Evolutionary conservation across 2,888 invertebrate species (phyloP).

Genomic region (Lithophane ornitopus): DNA sequence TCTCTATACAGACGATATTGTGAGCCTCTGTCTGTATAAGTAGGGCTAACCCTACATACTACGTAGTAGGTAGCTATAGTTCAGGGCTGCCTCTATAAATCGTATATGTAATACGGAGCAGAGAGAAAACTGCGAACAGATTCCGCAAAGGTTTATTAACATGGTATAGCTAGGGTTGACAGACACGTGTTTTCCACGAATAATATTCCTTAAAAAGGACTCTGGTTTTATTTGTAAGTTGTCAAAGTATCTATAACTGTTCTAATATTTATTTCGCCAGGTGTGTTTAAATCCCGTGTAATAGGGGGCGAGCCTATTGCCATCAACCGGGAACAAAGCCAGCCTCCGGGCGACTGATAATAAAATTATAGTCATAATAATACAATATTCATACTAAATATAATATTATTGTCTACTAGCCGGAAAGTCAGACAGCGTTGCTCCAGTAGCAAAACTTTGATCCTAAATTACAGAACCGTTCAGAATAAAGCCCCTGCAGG

Average conservation of each 20-base stretch:
- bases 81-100: constrained; percentile 46
- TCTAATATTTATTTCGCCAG: neutral
- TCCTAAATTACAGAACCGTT: neutral
- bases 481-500: neutral
- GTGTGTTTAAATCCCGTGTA: too few species aligned
- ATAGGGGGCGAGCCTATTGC: too few species aligned
- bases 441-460: neutral
- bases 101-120: constrained; percentile 55
- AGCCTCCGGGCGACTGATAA: too few species aligned
- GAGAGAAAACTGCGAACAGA: constrained; percentile 67
- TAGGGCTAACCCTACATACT: constrained; percentile 60
- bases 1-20: constrained; percentile 62
- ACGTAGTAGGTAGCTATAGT: constrained; percentile 24
- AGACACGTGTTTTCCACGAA: neutral
- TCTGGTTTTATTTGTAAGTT: neutral
- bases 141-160: constrained; percentile 69
- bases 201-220: neutral
- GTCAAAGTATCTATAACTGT: neutral
- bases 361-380: too few species aligned
- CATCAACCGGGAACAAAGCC: too few species aligned
- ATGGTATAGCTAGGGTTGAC: constrained; percentile 60
- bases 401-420: neutral
- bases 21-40: constrained; percentile 57
- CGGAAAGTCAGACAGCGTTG: neutral
- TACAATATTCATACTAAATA: too few species aligned